These are phyloP conservation scores for Meiosimyza decipiens DNA, from an alignment of 2,888 invertebrate species.

Conservation along the genomic window DNA sequence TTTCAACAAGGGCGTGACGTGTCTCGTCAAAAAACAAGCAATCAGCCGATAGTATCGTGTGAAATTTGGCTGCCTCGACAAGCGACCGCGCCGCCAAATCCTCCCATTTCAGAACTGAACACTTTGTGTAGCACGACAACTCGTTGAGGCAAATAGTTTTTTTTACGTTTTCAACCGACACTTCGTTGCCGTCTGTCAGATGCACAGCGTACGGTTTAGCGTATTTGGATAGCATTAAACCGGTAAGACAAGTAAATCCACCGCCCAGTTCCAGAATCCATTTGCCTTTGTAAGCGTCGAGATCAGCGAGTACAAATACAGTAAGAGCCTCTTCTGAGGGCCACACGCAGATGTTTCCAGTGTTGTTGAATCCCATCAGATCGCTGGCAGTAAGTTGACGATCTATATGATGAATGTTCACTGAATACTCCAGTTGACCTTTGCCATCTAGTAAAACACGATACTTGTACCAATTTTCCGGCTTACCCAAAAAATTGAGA, in stretches of 20 bases:
- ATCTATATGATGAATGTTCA: slow-evolving; percentile 73
- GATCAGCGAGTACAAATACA: slow-evolving; percentile 75
- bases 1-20: slow-evolving; percentile 74
- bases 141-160: slow-evolving; percentile 75
- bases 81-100: slow-evolving; percentile 55
- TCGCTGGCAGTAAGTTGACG: slow-evolving; percentile 76
- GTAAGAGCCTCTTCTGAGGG: slow-evolving; percentile 82
- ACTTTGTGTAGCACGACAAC: slow-evolving; percentile 70
- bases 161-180: slow-evolving; percentile 78
- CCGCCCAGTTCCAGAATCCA: slow-evolving; percentile 83
- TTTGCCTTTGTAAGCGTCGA: slow-evolving; percentile 74
- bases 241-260: slow-evolving; percentile 86
- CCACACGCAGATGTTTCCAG: slow-evolving; percentile 84
- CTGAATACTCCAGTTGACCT: slow-evolving; percentile 66
- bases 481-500: slow-evolving; percentile 65
- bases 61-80: slow-evolving; percentile 70
- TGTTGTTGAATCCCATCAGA: slow-evolving; percentile 84
- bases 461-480: slow-evolving; percentile 75
- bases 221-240: slow-evolving; percentile 77
- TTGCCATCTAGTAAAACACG: slow-evolving; percentile 67
- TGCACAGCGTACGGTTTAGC: slow-evolving; percentile 73
- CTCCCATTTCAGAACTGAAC: slow-evolving; percentile 72
- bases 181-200: slow-evolving; percentile 82
- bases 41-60: slow-evolving; percentile 81
- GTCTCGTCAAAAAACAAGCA: slow-evolving; percentile 84